A percentile compares a stretch with the other conserved stretches of the same genome.
Conservation (phyloP, 2,888 invertebrate genomes). For the Sericinus montela region DNA sequence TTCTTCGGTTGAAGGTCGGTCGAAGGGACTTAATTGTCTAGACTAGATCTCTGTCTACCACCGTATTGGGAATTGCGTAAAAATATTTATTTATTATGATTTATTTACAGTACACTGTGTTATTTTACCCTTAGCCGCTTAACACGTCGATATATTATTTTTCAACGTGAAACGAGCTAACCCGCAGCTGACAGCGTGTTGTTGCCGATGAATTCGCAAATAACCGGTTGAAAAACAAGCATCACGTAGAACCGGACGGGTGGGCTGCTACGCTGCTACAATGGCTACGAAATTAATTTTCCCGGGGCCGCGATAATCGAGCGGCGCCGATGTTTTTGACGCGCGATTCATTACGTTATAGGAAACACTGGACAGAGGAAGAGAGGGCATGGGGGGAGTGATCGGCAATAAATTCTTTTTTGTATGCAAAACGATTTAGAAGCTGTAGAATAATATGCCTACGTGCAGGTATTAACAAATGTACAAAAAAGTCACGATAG, state of each 20-base stretch:
- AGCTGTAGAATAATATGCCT: too few relatives aligned
- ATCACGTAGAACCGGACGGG: not conserved
- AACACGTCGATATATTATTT: too few relatives aligned
- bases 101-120: too few relatives aligned
- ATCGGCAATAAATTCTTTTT: not conserved
- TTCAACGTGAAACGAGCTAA: not conserved
- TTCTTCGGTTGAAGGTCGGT: too few relatives aligned
- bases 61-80: too few relatives aligned
- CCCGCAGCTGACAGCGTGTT: not conserved
- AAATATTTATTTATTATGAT: too few relatives aligned
- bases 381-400: not conserved
- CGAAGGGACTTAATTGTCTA: too few relatives aligned
- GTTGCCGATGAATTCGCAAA: slow-evolving; percentile 14
- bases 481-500: too few relatives aligned
- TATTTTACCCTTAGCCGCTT: too few relatives aligned
- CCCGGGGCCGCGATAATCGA: slow-evolving; percentile 27
- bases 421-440: not conserved
- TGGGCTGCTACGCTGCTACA: not conserved
- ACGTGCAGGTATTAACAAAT: too few relatives aligned
- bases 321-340: slow-evolving; percentile 41
- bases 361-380: slow-evolving; percentile 27
- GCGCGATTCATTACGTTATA: slow-evolving; percentile 43
- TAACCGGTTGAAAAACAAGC: slow-evolving; percentile 11
- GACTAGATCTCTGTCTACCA: too few relatives aligned
- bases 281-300: slow-evolving; percentile 41